Conservation (phyloP, 2,888 invertebrate species). For the Meiosimyza decipiens region DNA sequence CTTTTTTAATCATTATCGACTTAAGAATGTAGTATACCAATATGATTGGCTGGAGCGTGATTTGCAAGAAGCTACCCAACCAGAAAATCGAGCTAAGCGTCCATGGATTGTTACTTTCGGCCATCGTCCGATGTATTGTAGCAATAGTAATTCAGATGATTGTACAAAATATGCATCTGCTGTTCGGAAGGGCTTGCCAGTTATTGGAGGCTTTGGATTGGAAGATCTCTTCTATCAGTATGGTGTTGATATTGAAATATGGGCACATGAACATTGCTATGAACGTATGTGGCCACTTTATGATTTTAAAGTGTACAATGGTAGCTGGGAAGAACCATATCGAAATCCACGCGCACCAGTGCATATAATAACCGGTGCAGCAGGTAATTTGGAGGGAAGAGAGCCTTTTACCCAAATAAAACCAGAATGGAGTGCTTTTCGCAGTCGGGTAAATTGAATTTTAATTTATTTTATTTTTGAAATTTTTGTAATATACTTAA, state of each 20-base stretch:
- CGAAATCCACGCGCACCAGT: constrained; percentile 82
- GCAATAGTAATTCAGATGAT: constrained; percentile 84
- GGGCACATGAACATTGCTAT: constrained; percentile 99
- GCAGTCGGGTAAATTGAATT: constrained; percentile 68
- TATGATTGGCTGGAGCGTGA: constrained; percentile 90
- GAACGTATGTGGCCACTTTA: constrained; percentile 96
- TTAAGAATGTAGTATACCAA: constrained; percentile 81
- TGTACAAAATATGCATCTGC: constrained; percentile 76
- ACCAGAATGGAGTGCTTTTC: constrained; percentile 85
- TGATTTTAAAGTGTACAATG: constrained; percentile 79
- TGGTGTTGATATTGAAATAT: constrained; percentile 93
- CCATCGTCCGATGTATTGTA: constrained; percentile 93
- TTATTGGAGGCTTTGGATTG: constrained; percentile 75
- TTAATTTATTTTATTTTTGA: neutral
- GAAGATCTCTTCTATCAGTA: constrained; percentile 88
- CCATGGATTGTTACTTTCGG: constrained; percentile 89
- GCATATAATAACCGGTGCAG: constrained; percentile 90
- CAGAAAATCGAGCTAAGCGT: constrained; percentile 76
- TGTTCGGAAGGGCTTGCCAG: constrained; percentile 75
- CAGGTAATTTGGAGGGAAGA: constrained; percentile 87
- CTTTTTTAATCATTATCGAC: constrained; percentile 82
- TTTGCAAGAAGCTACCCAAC: constrained; percentile 77
- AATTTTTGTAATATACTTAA: neutral
- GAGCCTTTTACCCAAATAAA: constrained; percentile 74
- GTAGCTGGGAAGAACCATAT: constrained; percentile 69